Conservation (phyloP, 1,140 invertebrate species). For the Papilio helenus region DNA sequence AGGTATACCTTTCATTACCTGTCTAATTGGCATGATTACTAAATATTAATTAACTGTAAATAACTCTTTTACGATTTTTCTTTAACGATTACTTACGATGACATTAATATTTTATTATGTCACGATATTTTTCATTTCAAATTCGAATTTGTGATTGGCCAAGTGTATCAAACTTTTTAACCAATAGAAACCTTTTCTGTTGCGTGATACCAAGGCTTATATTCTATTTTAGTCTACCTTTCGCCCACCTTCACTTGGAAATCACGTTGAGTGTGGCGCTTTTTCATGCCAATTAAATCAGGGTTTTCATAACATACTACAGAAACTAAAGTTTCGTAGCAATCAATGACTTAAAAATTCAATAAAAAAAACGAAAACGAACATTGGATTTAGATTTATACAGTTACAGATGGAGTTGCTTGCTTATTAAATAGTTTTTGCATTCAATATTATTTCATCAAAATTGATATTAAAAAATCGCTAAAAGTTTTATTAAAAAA, state of each 20-base stretch:
- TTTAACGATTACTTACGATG: not conserved
- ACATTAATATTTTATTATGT: not conserved
- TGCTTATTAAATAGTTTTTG: too few species aligned
- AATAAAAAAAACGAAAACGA: too few species aligned
- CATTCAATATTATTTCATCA: not conserved
- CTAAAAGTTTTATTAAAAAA: not conserved
- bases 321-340: not conserved
- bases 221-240: not conserved
- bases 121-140: not conserved
- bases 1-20: slow-evolving; percentile 58
- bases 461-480: not conserved
- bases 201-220: not conserved
- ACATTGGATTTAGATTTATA: too few species aligned
- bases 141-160: not conserved
- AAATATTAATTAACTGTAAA: not conserved
- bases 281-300: not conserved
- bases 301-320: not conserved
- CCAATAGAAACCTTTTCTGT: not conserved
- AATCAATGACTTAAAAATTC: not conserved
- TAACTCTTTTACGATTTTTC: not conserved
- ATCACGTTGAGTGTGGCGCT: not conserved
- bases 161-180: not conserved
- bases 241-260: not conserved
- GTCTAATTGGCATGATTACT: slow-evolving; percentile 56
- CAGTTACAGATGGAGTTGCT: too few species aligned